These are phyloP conservation scores for Tanytarsus gracilentus DNA, from an alignment of 2,888 invertebrate species.

Conservation along the genomic window DNA sequence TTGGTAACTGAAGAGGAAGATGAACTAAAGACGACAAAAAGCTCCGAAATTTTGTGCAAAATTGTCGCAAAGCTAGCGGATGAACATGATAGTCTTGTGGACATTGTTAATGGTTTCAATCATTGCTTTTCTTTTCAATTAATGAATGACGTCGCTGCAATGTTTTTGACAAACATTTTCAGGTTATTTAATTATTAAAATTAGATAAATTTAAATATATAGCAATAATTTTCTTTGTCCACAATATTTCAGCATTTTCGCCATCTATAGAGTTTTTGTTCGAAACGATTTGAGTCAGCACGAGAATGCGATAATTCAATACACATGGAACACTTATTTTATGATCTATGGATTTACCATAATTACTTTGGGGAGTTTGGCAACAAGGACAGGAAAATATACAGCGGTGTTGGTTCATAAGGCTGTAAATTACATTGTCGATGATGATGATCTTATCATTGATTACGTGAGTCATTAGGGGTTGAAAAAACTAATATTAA, in stretches of 20 bases:
- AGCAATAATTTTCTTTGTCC: no score
- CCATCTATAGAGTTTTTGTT: conserved; percentile 18
- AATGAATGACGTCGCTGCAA: neutral
- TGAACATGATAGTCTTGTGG: conserved; percentile 9
- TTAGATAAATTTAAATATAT: no score
- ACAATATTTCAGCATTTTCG: conserved; percentile 18
- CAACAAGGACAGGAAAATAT: conserved; percentile 22
- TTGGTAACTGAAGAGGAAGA: conserved; percentile 25
- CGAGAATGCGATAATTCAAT: neutral
- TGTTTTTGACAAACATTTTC: conserved; percentile 18
- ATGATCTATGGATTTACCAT: neutral
- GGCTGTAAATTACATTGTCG: conserved; percentile 21
- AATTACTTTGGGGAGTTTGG: conserved; percentile 10
- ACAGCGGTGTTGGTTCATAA: conserved; percentile 25
- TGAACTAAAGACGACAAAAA: neutral
- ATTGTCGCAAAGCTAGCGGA: conserved; percentile 12
- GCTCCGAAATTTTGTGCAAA: neutral
- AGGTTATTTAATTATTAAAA: no score
- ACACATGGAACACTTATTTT: conserved; percentile 13
- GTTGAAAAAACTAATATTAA: neutral
- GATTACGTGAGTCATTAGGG: conserved; percentile 7
- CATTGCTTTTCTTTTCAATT: neutral
- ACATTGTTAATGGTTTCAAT: conserved; percentile 3
- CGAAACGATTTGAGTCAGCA: neutral
- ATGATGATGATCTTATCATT: conserved; percentile 18